Conservation (phyloP, 2,113 vertebrate genomes). For the Eptesicus fuscus region DNA sequence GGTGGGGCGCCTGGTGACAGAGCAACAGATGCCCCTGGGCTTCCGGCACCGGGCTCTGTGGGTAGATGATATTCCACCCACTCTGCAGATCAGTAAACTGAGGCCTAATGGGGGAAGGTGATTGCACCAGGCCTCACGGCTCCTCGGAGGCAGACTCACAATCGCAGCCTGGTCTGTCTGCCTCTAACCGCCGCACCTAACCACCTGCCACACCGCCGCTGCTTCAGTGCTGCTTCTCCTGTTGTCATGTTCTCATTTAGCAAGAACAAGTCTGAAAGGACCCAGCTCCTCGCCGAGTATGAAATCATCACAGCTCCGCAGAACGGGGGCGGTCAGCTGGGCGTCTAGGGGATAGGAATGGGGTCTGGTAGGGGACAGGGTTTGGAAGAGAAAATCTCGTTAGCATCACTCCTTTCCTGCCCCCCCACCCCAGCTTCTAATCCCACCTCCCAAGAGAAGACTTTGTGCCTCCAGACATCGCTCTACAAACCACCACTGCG, state of each 20-base stretch:
- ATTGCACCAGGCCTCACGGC: neutral
- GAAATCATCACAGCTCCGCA: neutral
- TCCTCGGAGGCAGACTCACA: neutral
- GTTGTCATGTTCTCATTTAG: neutral
- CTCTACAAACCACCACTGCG: neutral
- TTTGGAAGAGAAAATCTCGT: neutral
- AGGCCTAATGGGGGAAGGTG: neutral
- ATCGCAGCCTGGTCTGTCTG: no score
- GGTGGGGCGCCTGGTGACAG: neutral
- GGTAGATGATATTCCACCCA: neutral
- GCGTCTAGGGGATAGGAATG: neutral
- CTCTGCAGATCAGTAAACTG: neutral
- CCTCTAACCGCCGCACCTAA: neutral
- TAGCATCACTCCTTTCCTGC: neutral
- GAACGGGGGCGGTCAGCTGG: no score
- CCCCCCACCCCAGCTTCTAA: neutral
- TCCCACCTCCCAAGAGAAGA: neutral
- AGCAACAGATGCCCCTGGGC: neutral
- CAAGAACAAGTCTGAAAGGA: neutral
- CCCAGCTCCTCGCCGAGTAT: neutral
- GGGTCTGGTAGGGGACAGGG: neutral
- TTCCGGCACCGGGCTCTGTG: neutral
- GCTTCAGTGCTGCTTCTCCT: neutral
- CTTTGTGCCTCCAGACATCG: no score
- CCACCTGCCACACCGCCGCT: accelerated